A percentile compares a stretch with the other conserved stretches of the same genome.
Conservation (phyloP, 2,113 vertebrate genomes). For the Scartelaos histophorus region DNA sequence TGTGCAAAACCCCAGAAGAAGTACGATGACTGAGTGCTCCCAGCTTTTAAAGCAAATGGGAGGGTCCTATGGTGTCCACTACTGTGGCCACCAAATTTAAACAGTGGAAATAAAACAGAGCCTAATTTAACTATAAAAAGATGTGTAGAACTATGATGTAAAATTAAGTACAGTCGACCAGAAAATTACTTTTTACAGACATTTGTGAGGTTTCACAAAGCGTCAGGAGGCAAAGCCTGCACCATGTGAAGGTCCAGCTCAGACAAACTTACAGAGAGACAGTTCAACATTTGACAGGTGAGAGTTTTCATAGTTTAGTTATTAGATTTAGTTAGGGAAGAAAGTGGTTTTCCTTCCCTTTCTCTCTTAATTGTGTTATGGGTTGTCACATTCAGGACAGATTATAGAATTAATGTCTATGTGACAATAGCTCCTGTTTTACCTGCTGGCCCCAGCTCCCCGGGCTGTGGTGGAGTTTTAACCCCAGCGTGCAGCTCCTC, state of each 20-base stretch:
- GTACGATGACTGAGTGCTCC: slow-evolving; percentile 54
- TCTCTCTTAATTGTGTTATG: background rate
- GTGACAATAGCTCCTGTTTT: no score
- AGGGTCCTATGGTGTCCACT: slow-evolving; percentile 37
- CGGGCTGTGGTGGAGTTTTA: background rate
- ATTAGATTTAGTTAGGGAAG: background rate
- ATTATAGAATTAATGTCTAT: no score
- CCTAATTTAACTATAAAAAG: background rate
- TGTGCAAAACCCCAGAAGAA: slow-evolving; percentile 48
- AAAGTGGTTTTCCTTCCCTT: background rate
- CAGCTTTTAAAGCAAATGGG: slow-evolving; percentile 69
- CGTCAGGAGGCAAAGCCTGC: background rate
- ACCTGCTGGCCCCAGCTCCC: no score
- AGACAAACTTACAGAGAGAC: no score
- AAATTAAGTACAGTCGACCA: background rate
- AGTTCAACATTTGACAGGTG: no score
- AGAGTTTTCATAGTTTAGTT: no score
- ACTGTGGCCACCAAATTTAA: background rate
- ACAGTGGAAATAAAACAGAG: background rate
- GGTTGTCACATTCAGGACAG: no score
- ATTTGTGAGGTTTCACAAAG: no score
- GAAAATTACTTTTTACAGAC: no score
- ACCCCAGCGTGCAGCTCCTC: background rate
- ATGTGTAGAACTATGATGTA: background rate
- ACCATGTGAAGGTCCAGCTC: background rate